Base-by-base conservation (phyloP, 2,797 vertebrate genomes). In the Halcyon chelicuti region DNA sequence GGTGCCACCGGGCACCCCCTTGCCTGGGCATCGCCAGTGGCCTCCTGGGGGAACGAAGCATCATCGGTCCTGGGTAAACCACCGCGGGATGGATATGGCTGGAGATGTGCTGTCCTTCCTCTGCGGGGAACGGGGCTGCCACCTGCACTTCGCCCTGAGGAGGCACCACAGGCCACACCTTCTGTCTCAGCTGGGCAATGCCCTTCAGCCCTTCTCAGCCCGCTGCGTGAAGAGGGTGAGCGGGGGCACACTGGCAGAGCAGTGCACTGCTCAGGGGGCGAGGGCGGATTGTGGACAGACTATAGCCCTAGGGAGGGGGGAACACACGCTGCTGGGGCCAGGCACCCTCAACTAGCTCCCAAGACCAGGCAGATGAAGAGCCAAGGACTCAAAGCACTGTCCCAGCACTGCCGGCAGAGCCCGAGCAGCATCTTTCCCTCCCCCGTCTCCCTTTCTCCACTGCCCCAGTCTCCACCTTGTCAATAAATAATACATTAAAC, bases 401-500 rank as follows among this genome's bases (percentile, higher is more conserved):
- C 25, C 28, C 1, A 0, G 28, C 0, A 4, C 76, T 68, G 73
- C 54, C 9, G 4, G 66, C 42, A 75, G 26, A 85, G 49, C 18
- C 81, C 4, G 0, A 77, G 54, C 54, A 51, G 58, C 29, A 46
- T 33, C 62, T 2, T 83, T 28, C 29, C 47, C 29, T 80, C 54
- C 22, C 8, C 47, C 7, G 37, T 35, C 55, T 61, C 58, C 71
- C 46, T 26, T 58, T 74, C 42, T 31, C 28, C 88, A 37, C 42
- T 39, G 39, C 26, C 63, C 49, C 14, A 1, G 23, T 61, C 58
- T 76, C 77, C 67, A 84, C 71, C 74, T 85, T 89, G 78, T 89
- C 74, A 96, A 96, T 96, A 96, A 96, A 96, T 19, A 90, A 67
- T 65, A 84, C 62, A 8, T 92, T 75, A 84, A 93, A 88, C 25